Percentiles rank a stretch among this genome's conserved stretches.
Evolutionary conservation across 2,797 vertebrate genomes (phyloP).

Genomic region (Artibeus jamaicensis): DNA sequence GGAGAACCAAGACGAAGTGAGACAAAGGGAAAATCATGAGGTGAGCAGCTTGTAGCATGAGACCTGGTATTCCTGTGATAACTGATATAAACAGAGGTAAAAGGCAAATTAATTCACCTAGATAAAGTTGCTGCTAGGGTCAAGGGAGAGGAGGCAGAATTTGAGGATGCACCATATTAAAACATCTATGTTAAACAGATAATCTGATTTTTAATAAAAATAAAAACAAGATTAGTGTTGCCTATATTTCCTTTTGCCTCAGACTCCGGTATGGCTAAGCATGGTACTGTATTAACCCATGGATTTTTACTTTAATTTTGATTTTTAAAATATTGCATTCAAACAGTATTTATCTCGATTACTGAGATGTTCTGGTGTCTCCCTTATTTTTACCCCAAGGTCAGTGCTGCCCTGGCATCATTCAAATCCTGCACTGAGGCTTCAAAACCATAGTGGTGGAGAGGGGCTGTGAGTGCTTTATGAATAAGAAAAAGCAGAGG

Average conservation of each 20-base stretch:
- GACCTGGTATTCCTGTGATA: neutral
- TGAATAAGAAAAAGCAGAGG: neutral
- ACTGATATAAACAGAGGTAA: neutral
- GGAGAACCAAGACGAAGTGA: neutral
- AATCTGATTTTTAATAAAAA: neutral
- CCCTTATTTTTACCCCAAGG: neutral
- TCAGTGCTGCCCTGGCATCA: neutral
- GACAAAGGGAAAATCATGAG: neutral
- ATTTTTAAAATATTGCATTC: neutral
- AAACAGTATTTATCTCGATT: neutral
- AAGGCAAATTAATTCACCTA: neutral
- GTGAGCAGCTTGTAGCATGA: neutral
- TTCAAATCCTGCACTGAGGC: neutral
- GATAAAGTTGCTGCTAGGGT: neutral
- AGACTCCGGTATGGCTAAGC: neutral
- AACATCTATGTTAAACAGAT: neutral
- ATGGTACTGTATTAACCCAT: neutral
- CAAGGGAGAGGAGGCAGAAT: neutral
- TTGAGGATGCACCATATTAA: neutral
- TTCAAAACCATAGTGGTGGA: neutral
- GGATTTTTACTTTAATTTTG: neutral
- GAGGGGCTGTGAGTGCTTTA: neutral
- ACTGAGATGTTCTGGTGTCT: neutral
- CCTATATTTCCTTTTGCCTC: neutral
- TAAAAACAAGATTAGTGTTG: neutral